Base-by-base conservation (phyloP, 2,888 invertebrate genomes). In the Parthenolecanium corni region DNA sequence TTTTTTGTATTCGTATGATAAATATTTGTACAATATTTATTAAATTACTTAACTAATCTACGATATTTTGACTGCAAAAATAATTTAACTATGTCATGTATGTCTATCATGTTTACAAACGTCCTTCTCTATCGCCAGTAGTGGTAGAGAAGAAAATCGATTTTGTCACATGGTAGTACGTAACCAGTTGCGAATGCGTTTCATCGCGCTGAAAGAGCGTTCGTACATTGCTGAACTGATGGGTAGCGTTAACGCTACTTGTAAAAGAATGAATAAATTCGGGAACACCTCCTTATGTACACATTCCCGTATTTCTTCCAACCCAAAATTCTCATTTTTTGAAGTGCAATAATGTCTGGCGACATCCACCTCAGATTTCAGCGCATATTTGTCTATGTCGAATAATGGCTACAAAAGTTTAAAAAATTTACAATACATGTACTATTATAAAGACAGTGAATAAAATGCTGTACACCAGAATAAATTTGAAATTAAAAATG, bases 101-200 rank as follows among this genome's bases (percentile, higher is more conserved):
- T 5, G 16, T 46, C 46, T 9, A 46, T 46, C 16, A 9, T 46
- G 11, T n/a, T 9, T 46, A 16, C 46, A 46, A 9, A 46, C 46
- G 46, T 46, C 46, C 16, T 46, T 46, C 46, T 46, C 46, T 14
- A 46, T 46, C 46, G 46, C 46, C 11, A 46, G 46, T 14, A 46
- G 46, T 16, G 46, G 16, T 46, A 46, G 46, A 16, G 46, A 46
- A 16, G 36, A 49, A 23, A 61, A 61, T 62, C 62, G 21, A 52
- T 52, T 52, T 49, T 62, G 40, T 14, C 24, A 62, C 58, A 58
- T 58, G n/a, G 23, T 36, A 47, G 58, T 58, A 20, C 58, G 36
- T n/a, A 61, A 6, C 47, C 38, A 62, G 23, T 49, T 61, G n/a
- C 49, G 25, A 36, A 61, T 49, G 36, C 51, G 36, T 61, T 40